Percentiles rank a stretch among this genome's conserved stretches.
phyloP scores from a whole-genome alignment of 2,797 vertebrate genomes.

The Heteromormyrus szaboi region DNA sequence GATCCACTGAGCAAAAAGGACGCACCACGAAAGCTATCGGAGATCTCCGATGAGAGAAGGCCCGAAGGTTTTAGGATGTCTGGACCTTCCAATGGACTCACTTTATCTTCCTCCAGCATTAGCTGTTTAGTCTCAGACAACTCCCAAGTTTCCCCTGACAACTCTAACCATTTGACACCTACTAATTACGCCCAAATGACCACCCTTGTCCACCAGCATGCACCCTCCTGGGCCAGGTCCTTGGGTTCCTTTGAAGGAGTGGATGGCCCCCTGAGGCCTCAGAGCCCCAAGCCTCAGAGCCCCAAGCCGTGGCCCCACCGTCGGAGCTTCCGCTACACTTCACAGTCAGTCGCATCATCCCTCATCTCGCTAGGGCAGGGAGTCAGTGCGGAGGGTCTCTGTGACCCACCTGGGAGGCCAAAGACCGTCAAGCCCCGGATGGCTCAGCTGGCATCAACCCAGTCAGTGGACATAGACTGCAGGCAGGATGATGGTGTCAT shows the following conservation, averaged over 20 bases:
- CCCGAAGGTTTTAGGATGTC: slow-evolving; percentile 38
- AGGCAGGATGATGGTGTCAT: slow-evolving; percentile 54
- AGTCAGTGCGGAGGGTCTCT: slow-evolving; percentile 40
- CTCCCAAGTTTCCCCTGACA: slow-evolving; percentile 43
- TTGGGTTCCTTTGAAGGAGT: slow-evolving; percentile 48
- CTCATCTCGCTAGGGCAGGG: slow-evolving; percentile 63
- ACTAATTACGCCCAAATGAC: slow-evolving; percentile 37
- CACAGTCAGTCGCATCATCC: slow-evolving; percentile 54
- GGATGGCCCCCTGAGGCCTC: slow-evolving; percentile 62
- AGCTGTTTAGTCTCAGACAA: slow-evolving; percentile 36
- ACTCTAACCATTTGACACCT: slow-evolving; percentile 43
- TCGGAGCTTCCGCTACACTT: slow-evolving; percentile 48
- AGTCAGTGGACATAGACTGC: slow-evolving; percentile 51
- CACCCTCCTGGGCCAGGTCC: slow-evolving; percentile 48
- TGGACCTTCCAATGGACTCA: slow-evolving; percentile 37
- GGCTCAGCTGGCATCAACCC: slow-evolving; percentile 51
- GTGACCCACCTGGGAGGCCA: slow-evolving; percentile 51
- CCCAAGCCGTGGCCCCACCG: slow-evolving; percentile 46
- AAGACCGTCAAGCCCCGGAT: slow-evolving; percentile 54
- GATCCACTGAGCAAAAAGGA: slow-evolving; percentile 23
- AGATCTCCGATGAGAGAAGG: slow-evolving; percentile 33
- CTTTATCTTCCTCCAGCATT: slow-evolving; percentile 31
- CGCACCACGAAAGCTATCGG: slow-evolving; percentile 29
- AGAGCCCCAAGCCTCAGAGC: slow-evolving; percentile 72
- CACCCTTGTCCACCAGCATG: slow-evolving; percentile 35